Conservation (phyloP, 2,797 vertebrate species). For the Sebastes nivosus region DNA sequence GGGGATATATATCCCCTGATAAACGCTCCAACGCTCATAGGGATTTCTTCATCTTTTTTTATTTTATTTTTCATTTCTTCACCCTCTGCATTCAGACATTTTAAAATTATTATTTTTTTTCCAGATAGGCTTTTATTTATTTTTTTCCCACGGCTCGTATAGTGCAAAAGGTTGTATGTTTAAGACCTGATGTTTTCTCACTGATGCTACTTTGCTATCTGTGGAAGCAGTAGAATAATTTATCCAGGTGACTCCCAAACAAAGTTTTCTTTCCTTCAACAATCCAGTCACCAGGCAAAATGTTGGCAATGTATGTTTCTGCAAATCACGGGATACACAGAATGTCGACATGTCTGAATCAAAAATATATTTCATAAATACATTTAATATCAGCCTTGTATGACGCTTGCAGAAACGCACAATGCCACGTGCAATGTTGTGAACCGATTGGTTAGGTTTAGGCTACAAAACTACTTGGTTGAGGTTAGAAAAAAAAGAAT, state of each 20-base stretch:
- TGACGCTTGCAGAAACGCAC: too few species aligned
- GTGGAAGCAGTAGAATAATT: constrained; percentile 2
- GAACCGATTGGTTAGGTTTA: not conserved
- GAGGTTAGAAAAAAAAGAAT: not conserved
- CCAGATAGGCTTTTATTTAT: constrained; percentile 2
- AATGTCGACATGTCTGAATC: not conserved
- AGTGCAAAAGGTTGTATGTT: constrained; percentile 24
- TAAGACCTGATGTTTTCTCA: constrained; percentile 16
- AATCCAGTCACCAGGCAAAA: not conserved
- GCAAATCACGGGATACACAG: not conserved
- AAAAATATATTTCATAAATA: not conserved
- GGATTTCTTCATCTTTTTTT: constrained; percentile 70
- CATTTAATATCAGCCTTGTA: not conserved
- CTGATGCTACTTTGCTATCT: constrained; percentile 24
- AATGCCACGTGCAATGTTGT: too few species aligned
- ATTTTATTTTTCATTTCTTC: constrained; percentile 57
- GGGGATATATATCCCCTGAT: constrained; percentile 76
- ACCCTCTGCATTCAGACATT: constrained; percentile 39
- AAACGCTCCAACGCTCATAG: constrained; percentile 76
- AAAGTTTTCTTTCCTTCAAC: constrained; percentile 20
- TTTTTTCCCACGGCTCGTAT: not conserved
- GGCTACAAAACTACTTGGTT: not conserved
- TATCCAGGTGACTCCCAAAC: constrained; percentile 21
- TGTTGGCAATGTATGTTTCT: accelerated
- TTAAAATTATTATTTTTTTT: constrained; percentile 26